Conservation (phyloP, 1,140 invertebrate genomes). For the Drosophila jambulina region DNA sequence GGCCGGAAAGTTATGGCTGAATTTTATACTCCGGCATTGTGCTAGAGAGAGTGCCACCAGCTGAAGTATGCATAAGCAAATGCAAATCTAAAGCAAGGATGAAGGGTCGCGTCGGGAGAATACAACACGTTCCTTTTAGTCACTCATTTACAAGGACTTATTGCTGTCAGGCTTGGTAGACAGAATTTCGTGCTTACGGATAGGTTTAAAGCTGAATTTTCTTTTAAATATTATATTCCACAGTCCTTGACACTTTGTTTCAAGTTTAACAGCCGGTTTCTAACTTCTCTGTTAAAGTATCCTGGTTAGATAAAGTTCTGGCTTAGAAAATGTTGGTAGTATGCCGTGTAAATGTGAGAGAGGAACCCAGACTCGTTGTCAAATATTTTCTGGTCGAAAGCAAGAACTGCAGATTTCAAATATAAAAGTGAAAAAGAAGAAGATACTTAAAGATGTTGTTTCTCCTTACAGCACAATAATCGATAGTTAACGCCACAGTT, state of each 20-base stretch:
- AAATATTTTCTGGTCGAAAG: too few species aligned
- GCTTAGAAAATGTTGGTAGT: too few species aligned
- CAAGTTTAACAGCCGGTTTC: not conserved
- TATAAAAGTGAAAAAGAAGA: too few species aligned
- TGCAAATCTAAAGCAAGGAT: constrained; percentile 31
- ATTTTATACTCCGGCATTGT: constrained; percentile 43
- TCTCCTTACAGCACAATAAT: too few species aligned
- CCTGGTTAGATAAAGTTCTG: too few species aligned
- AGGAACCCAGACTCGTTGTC: too few species aligned
- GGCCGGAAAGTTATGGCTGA: constrained; percentile 51
- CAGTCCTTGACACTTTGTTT: not conserved
- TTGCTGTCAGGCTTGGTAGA: constrained; percentile 6
- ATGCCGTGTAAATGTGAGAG: too few species aligned
- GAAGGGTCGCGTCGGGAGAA: constrained; percentile 19
- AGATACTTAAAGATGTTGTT: too few species aligned
- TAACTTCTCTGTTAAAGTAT: too few species aligned
- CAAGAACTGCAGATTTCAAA: too few species aligned
- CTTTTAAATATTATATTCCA: not conserved
- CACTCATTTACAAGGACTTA: constrained; percentile 37
- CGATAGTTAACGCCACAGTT: too few species aligned
- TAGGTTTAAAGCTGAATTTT: not conserved
- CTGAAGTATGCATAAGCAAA: constrained; percentile 43
- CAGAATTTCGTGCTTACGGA: not conserved
- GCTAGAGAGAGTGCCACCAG: constrained; percentile 13
- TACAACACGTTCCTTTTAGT: constrained; percentile 26